These are phyloP conservation scores for Amniataba percoides DNA, from an alignment of 2,797 vertebrate species.

Conservation along the genomic window DNA sequence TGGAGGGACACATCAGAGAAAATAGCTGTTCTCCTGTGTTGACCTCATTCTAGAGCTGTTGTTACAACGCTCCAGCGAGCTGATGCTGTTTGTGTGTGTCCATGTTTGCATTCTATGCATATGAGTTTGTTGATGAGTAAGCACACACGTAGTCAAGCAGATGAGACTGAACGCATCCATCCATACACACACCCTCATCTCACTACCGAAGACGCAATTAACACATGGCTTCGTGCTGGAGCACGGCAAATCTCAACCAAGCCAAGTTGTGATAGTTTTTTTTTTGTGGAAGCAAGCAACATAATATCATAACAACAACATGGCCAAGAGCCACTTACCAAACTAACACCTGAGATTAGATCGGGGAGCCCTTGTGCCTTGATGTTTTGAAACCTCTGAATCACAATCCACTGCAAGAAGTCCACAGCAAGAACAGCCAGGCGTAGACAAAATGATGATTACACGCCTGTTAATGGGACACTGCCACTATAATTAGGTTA, in stretches of 20 bases:
- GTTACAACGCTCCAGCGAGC: conserved; percentile 69
- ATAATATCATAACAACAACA: conserved; percentile 34
- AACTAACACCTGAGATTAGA: conserved; percentile 50
- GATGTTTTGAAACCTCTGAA: conserved; percentile 34
- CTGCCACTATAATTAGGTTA: background rate
- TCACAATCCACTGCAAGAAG: conserved; percentile 12
- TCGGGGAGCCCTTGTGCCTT: conserved; percentile 2
- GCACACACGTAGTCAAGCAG: conserved; percentile 37
- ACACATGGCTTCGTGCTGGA: conserved; percentile 34
- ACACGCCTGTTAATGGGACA: conserved; percentile 14
- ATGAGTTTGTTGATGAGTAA: conserved; percentile 40
- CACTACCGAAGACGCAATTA: conserved; percentile 47
- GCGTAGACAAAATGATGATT: conserved; percentile 4
- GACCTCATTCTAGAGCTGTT: conserved; percentile 77
- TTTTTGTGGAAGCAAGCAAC: conserved; percentile 26
- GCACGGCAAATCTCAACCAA: conserved; percentile 19
- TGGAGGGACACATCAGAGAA: conserved; percentile 68
- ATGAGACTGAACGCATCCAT: conserved; percentile 29
- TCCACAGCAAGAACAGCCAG: conserved; percentile 1
- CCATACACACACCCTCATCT: conserved; percentile 19
- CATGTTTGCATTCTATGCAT: conserved; percentile 29
- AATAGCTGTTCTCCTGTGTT: conserved; percentile 66
- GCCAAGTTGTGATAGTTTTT: conserved; percentile 28
- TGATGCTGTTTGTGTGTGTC: conserved; percentile 49
- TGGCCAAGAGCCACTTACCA: conserved; percentile 29